Base-by-base conservation (phyloP, 2,888 invertebrate genomes). In the Lycophotia porphyrea region DNA sequence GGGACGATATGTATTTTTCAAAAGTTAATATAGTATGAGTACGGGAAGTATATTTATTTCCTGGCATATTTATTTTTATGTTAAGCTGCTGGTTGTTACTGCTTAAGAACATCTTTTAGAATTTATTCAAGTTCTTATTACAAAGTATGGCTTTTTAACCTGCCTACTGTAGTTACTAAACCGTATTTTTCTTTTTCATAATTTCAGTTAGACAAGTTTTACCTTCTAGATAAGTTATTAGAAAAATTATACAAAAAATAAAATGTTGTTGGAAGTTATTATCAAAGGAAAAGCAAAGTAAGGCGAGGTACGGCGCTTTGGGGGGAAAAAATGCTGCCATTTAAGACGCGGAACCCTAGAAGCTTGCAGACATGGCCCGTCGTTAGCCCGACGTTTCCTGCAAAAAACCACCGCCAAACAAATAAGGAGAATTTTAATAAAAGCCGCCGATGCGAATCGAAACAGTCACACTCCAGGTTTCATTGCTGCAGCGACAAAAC, bases 391-490 rank as follows among this genome's bases (percentile, higher is more conserved):
- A 88, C 87, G 81, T 82, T 85, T 85, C 81, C 84, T 86, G 89
- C 90, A 90, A 91, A 92, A 88, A 90, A 92, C 91, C 91, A 91
- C 91, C 91, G 91, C 58, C 77, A 67, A 81, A 68, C 77, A 84
- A 87, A 87, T 87, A 93, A 92, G 91, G 90, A 90, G 93, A 93
- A 93, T 93, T 93, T 93, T 93, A 93, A 93, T 93, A 94, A 94
- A 94, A 94, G 88, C 87, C 89, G 87, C 85, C 90, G 92, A 92
- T 90, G 91, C 89, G 93, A 91, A 91, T 92, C 92, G 81, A 82
- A 91, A 91, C 91, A 94, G 93, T 91, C 91, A 92, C 92, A 94
- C 91, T 86, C 77, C 64, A 80, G 74, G 75, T 84, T 86, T 92
- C 92, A 92, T 92, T 92, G 92, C 91, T 90, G 87, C 84, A 84